A percentile compares a stretch with the other conserved stretches of the same genome.
Conservation (phyloP, 1,140 invertebrate genomes). For the Frieseomelitta varia region DNA sequence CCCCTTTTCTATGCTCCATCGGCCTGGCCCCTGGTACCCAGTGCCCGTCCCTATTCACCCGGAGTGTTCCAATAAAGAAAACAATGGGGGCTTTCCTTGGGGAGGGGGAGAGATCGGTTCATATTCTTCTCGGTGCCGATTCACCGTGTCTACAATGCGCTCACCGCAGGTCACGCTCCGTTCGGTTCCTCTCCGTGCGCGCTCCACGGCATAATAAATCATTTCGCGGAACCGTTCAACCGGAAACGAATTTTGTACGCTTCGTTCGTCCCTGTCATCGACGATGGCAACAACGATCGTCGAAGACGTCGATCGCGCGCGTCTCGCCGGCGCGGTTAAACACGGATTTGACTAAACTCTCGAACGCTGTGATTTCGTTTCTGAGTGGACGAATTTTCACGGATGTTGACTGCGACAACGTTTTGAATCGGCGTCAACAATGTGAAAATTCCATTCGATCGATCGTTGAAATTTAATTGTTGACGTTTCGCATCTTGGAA, state of each 20-base stretch:
- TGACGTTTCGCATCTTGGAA: too few relatives aligned
- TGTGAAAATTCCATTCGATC: too few relatives aligned
- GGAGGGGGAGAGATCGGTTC: slow-evolving; percentile 8
- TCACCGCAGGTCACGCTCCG: slow-evolving; percentile 77
- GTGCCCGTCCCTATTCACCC: slow-evolving; percentile 33
- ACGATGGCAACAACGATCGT: slow-evolving; percentile 31
- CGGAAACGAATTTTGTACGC: slow-evolving; percentile 80
- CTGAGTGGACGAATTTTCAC: too few relatives aligned
- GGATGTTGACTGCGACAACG: too few relatives aligned
- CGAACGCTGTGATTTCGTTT: not conserved
- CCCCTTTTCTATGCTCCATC: slow-evolving; percentile 75
- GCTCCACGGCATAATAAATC: slow-evolving; percentile 80
- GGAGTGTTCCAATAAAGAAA: slow-evolving; percentile 70
- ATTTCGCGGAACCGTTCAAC: slow-evolving; percentile 80
- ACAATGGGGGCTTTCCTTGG: slow-evolving; percentile 70
- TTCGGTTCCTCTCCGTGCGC: slow-evolving; percentile 65
- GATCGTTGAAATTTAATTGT: too few relatives aligned
- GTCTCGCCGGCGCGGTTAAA: slow-evolving; percentile 28
- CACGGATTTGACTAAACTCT: slow-evolving; percentile 32
- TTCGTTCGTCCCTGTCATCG: slow-evolving; percentile 58
- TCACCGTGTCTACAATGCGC: slow-evolving; percentile 70
- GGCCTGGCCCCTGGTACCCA: slow-evolving; percentile 38
- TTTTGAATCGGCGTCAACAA: too few relatives aligned
- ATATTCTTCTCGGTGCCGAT: slow-evolving; percentile 73
- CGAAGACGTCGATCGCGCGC: slow-evolving; percentile 43